phyloP scores from a whole-genome alignment of 2,113 vertebrate genomes.

The Vicugna pacos region DNA sequence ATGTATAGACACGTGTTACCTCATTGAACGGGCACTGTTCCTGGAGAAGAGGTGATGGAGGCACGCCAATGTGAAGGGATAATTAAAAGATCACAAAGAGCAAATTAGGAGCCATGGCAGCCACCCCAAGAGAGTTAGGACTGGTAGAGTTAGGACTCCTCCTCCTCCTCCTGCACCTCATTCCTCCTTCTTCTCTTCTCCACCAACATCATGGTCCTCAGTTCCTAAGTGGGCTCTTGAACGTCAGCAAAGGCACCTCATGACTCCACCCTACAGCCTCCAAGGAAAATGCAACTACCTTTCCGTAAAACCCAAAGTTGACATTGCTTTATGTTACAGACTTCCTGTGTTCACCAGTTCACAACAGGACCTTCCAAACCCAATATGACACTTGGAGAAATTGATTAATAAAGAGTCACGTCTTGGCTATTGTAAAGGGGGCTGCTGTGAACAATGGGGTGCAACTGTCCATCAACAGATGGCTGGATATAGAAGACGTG shows the following conservation, averaged over 20 bases:
- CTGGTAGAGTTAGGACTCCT: too few species aligned
- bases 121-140: background rate
- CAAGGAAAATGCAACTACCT: background rate
- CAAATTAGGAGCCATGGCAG: fast-evolving
- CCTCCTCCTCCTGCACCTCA: background rate
- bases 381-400: background rate
- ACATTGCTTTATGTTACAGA: fast-evolving
- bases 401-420: too few species aligned
- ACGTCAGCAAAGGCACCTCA: background rate
- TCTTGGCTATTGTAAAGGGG: too few species aligned
- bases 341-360: background rate
- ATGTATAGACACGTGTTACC: background rate
- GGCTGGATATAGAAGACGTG: too few species aligned
- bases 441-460: too few species aligned
- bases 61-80: fast-evolving
- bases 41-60: background rate
- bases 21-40: fast-evolving
- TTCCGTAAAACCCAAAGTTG: background rate
- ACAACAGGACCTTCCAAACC: too few species aligned
- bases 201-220: background rate
- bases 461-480: too few species aligned
- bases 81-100: fast-evolving
- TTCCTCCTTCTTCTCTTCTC: background rate
- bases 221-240: fast-evolving
- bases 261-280: background rate